Evolutionary conservation across 2,113 vertebrate genomes (phyloP).

Genomic region (Phylloscopus trochilus): DNA sequence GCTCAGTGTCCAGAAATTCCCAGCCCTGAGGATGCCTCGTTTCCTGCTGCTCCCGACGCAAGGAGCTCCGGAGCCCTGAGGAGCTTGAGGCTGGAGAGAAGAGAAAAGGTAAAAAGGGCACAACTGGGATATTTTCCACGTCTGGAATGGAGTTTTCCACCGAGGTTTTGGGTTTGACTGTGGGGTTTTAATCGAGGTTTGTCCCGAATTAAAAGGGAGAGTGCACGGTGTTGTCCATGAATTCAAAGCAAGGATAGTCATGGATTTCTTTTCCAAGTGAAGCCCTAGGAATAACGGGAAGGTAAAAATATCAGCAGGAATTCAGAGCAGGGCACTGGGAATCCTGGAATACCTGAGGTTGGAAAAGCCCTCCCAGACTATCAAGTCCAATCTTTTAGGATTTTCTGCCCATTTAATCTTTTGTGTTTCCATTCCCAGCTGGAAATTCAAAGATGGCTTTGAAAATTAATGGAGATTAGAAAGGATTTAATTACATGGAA

Average conservation of each 20-base stretch:
- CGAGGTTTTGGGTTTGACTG: not conserved
- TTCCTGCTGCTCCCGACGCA: not conserved
- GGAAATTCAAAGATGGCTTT: not conserved
- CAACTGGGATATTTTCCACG: not conserved
- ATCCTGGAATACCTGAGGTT: not conserved
- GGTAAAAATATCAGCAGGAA: not conserved
- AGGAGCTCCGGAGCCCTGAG: not conserved
- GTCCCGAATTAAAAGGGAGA: not conserved
- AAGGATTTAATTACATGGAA: not conserved
- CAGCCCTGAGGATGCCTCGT: not conserved
- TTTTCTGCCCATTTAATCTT: not conserved
- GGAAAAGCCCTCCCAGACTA: not conserved
- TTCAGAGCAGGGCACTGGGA: too few relatives aligned
- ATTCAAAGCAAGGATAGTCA: not conserved
- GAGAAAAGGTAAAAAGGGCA: not conserved
- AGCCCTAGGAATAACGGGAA: not conserved
- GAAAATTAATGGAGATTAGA: not conserved
- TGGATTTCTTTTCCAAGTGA: not conserved
- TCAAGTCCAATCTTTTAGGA: not conserved
- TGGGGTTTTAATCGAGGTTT: not conserved
- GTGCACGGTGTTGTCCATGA: not conserved
- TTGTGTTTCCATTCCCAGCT: not conserved
- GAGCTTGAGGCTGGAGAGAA: not conserved
- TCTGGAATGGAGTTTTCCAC: not conserved
- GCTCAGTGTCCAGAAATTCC: not conserved